phyloP scores from a whole-genome alignment of 2,888 invertebrate species.

The Epinotia ramella region DNA sequence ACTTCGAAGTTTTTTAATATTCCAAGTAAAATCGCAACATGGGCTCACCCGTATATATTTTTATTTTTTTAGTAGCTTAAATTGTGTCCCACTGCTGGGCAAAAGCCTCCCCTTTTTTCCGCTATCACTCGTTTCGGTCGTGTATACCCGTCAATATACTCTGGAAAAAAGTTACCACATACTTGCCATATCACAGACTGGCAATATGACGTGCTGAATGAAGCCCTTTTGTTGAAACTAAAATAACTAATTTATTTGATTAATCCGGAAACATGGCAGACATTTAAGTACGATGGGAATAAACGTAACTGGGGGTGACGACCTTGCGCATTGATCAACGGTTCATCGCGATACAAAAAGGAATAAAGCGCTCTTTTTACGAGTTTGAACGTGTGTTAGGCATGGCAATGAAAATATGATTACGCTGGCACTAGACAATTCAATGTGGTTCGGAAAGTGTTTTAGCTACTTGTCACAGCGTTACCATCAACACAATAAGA shows the following conservation, averaged over 20 bases:
- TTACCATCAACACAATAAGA: too few species aligned
- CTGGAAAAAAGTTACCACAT: background rate
- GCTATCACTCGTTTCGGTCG: too few species aligned
- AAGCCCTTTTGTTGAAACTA: background rate
- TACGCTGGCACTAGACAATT: background rate
- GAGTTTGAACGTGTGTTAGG: background rate
- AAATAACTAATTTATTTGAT: background rate
- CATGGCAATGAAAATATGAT: slow-evolving; percentile 3
- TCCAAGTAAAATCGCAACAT: too few species aligned
- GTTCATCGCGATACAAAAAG: slow-evolving; percentile 5
- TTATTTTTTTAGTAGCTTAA: too few species aligned
- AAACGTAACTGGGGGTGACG: background rate
- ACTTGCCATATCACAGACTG: background rate
- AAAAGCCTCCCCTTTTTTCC: too few species aligned
- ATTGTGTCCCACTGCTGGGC: too few species aligned
- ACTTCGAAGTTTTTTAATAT: too few species aligned
- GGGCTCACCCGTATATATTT: too few species aligned
- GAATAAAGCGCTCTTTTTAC: slow-evolving; percentile 18
- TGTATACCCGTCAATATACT: background rate
- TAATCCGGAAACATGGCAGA: background rate
- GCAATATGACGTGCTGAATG: background rate
- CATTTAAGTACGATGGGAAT: background rate
- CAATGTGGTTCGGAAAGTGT: background rate
- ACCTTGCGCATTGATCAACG: background rate
- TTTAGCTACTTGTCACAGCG: too few species aligned